Evolutionary conservation across 2,797 vertebrate genomes (phyloP).

Genomic region (Esox lucius): DNA sequence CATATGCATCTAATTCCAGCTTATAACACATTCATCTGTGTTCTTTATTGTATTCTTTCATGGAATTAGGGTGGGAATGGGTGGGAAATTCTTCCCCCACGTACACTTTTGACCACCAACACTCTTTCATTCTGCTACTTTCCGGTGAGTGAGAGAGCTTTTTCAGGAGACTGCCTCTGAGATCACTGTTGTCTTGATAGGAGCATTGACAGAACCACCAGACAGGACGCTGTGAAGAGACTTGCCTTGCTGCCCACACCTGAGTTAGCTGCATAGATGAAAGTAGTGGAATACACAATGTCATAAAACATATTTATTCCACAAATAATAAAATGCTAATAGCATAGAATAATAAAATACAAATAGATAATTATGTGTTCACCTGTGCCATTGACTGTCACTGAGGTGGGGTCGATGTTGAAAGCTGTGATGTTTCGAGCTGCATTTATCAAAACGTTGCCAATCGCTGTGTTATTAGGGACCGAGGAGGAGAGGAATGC

Average conservation of each 20-base stretch:
- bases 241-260: slow-evolving; percentile 38
- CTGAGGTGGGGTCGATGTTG: slow-evolving; percentile 35
- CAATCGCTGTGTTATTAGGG: slow-evolving; percentile 35
- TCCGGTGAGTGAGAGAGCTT: not conserved
- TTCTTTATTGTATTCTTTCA: too few species aligned
- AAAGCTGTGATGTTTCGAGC: slow-evolving; percentile 44
- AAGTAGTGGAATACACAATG: not conserved
- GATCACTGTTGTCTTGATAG: slow-evolving; percentile 33
- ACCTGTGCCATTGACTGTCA: slow-evolving; percentile 45
- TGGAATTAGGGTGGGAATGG: too few species aligned
- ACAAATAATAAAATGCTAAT: not conserved
- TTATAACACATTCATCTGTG: too few species aligned
- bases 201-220: slow-evolving; percentile 45
- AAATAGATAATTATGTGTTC: not conserved
- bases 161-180: slow-evolving; percentile 1
- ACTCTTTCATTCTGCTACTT: not conserved
- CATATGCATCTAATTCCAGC: too few species aligned
- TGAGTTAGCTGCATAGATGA: slow-evolving; percentile 34
- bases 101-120: too few species aligned
- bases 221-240: slow-evolving; percentile 37
- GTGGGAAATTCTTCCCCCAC: too few species aligned
- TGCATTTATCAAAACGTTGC: slow-evolving; percentile 37
- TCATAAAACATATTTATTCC: slow-evolving; percentile 5
- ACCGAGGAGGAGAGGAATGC: slow-evolving; percentile 27
- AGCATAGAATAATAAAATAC: not conserved